Percentiles rank a stretch among this genome's conserved stretches.
Evolutionary conservation across 2,797 vertebrate genomes (phyloP).

Genomic region (Coluber constrictor): DNA sequence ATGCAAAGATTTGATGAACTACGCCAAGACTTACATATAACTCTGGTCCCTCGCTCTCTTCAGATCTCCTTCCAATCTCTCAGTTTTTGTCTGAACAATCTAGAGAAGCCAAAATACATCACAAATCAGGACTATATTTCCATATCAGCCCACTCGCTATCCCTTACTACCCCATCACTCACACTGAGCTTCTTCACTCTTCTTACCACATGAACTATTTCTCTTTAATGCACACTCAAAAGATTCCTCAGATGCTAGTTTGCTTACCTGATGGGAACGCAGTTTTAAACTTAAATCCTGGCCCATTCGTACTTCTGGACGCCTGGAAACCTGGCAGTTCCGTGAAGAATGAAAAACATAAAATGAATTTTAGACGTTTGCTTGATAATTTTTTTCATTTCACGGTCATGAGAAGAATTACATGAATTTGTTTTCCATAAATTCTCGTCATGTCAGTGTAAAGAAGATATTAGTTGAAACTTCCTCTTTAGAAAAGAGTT

Average conservation of each 20-base stretch:
- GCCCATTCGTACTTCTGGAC: background rate
- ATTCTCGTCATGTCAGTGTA: background rate
- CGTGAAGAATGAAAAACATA: background rate
- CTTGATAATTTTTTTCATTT: background rate
- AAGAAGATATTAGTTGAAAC: background rate
- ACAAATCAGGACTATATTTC: background rate
- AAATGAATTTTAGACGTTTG: background rate
- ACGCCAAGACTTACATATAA: background rate
- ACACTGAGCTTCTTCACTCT: background rate
- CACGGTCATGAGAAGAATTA: background rate
- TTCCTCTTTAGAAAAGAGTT: background rate
- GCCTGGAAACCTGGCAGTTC: background rate
- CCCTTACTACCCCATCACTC: background rate
- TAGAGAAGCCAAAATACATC: background rate
- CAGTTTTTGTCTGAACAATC: background rate
- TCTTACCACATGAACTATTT: background rate
- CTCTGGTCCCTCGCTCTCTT: background rate
- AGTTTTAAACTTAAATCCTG: background rate
- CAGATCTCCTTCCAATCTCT: background rate
- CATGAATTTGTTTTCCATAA: background rate
- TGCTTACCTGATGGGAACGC: background rate
- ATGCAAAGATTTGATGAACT: background rate
- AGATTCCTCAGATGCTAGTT: background rate
- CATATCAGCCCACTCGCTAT: background rate
- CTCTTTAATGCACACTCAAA: background rate